phyloP scores from a whole-genome alignment of 2,888 invertebrate species.

The Germaria angustata region DNA sequence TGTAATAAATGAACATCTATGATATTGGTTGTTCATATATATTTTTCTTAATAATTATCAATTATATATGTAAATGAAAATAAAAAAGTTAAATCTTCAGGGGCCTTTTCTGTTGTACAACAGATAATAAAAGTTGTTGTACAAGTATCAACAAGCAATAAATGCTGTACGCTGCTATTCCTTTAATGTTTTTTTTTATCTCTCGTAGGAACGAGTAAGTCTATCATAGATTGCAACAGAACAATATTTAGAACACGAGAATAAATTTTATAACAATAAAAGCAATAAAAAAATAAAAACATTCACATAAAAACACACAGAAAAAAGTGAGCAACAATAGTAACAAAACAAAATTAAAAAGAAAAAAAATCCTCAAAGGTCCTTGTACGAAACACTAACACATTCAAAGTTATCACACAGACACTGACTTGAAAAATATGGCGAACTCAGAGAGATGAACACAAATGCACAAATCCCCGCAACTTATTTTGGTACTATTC shows the following conservation, averaged over 20 bases:
- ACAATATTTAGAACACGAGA: constrained; percentile 42
- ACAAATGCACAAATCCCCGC: neutral
- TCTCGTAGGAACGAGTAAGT: neutral
- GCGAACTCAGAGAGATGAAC: constrained; percentile 32
- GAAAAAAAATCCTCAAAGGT: constrained; percentile 36
- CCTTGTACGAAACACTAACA: constrained; percentile 43
- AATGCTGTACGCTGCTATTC: neutral
- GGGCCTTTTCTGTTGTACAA: constrained; percentile 2
- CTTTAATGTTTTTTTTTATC: constrained; percentile 15
- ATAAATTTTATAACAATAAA: constrained; percentile 40
- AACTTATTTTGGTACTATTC: neutral
- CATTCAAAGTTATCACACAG: neutral
- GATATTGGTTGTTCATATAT: neutral
- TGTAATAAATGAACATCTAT: no score
- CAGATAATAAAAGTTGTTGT: constrained; percentile 28
- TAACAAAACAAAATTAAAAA: constrained; percentile 1
- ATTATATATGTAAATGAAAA: constrained; percentile 30
- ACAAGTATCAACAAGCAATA: constrained; percentile 37
- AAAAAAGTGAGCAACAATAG: constrained; percentile 40
- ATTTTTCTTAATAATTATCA: constrained; percentile 45
- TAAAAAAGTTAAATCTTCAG: constrained; percentile 19
- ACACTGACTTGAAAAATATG: neutral
- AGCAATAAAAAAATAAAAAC: constrained; percentile 6
- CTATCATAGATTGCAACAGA: constrained; percentile 37
- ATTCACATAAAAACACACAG: constrained; percentile 8